Evolutionary conservation across 2,888 invertebrate genomes (phyloP), one percentile per base, ranked within the genome.

Genomic region (Halocaridina rubra): DNA sequence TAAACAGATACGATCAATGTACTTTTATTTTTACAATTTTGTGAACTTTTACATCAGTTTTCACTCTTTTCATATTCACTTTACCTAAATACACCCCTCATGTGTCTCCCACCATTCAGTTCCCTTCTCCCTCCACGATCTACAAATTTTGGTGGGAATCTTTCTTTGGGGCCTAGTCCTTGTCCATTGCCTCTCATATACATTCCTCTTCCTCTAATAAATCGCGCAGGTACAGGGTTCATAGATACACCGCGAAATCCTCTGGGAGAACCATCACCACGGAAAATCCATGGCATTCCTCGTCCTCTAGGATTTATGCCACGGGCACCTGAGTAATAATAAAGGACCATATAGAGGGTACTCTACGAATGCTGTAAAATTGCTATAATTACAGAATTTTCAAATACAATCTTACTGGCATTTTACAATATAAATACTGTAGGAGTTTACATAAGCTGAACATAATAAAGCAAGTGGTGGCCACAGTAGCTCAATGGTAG

Each of bases 101-200:
- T 71, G 53, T 86, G 82, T 53, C 86, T 82, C 1, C 86, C 82
- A 16, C 86, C 86, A 77, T 77, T 81, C 39, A 74, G 27, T 10
- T 86, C 86, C 30, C 86, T 72, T 30, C 86, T 79, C 57, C 86
- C 78, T 8, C 86, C 86, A 7, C 81, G 64, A 10, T 84, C 86
- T 16, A 75, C 69, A 82, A 86, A 86, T 24, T 86, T 86, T 0
- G 57, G 67, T 3, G 82, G 46, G 19, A 86, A 84, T 33, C 86
- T 82, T 3, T 86, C 86, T 27, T 86, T 86, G 10, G 71, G 67
- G 1, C 86, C 80, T 13, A 64, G 67, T 13, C 74, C 72, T 16
- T 29, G 64, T 27, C 82, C 82, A 30, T 72, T 81, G 7, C 84
- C 84, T 24, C 86, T 69, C 0, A 67, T 33, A 53, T 82, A 86